Evolutionary conservation across 92 coral and sea anemone species (phyloP), one percentile per base, ranked within the genome.

Genomic region (Plumapathes pennacea): DNA sequence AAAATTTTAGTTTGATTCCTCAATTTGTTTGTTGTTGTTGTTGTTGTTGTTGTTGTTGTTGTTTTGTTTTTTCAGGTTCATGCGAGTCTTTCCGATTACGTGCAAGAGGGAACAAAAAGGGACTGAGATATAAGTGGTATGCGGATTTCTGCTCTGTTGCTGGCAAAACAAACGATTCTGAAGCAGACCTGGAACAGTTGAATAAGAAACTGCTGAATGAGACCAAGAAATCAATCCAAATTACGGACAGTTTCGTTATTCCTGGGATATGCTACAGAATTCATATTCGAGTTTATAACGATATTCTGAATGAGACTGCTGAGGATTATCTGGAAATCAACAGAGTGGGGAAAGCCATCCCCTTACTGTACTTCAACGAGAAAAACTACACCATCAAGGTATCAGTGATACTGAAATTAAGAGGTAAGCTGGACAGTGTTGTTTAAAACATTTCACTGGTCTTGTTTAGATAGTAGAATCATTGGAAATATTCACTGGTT

Each of bases 11-110:
- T n/a, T n/a, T n/a, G n/a, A n/a, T n/a, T n/a, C n/a, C n/a, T n/a
- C n/a, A n/a, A n/a, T n/a, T n/a, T n/a, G n/a, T n/a, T n/a, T n/a
- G n/a, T n/a, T n/a, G n/a, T n/a, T n/a, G n/a, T n/a, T n/a, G n/a
- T n/a, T n/a, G n/a, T n/a, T n/a, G n/a, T n/a, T n/a, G n/a, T n/a
- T n/a, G n/a, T n/a, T n/a, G n/a, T n/a, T n/a, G n/a, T 25, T 49
- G 11, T 7, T 25, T 53, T 10, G 18, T 41, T 2, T 10, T 26
- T 15, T 39, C 15, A 60, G 68, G 49, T 13, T 55, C 68, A 30
- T 44, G 54, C 11, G 24, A 17, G n/a, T 6, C 9, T 9, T 60
- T 60, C 26, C 29, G n/a, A 2, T 7, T 60, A 7, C 8, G 10
- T 12, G 54, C 5, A n/a, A 45, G 32, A 17, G 50, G 36, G 11